A percentile compares a stretch with the other conserved stretches of the same genome.
These are phyloP conservation scores for Pelosia muscerda DNA, from an alignment of 2,888 invertebrate genomes.

Conservation along the genomic window DNA sequence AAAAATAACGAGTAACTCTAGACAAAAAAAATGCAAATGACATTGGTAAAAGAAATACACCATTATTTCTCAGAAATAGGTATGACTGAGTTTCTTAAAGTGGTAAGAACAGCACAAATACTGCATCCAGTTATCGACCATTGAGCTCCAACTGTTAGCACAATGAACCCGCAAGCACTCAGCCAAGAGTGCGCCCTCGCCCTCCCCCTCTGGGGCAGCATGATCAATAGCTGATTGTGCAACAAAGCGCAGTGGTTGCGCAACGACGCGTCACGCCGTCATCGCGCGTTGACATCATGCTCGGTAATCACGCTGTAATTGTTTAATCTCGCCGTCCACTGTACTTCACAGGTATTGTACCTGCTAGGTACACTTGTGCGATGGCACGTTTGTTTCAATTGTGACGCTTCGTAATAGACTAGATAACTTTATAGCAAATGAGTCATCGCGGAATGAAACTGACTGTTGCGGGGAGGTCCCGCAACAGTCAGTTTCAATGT, in stretches of 20 bases:
- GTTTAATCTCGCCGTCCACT: neutral
- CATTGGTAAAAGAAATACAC: neutral
- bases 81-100: neutral
- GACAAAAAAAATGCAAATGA: neutral
- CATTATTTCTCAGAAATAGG: neutral
- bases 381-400: neutral
- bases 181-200: neutral
- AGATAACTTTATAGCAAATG: neutral
- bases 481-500: neutral
- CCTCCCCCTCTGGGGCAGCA: neutral
- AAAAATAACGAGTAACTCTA: neutral
- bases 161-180: slow-evolving; percentile 18
- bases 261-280: slow-evolving; percentile 23
- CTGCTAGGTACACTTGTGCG: neutral
- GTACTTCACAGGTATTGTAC: neutral
- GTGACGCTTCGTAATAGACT: neutral
- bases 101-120: neutral
- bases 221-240: slow-evolving; percentile 39
- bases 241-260: slow-evolving; percentile 38
- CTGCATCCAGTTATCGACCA: neutral
- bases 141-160: slow-evolving; percentile 2
- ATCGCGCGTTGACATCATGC: slow-evolving; percentile 14
- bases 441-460: too few relatives aligned
- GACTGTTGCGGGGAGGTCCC: too few relatives aligned
- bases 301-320: slow-evolving; percentile 8